phyloP scores from a whole-genome alignment of 92 coral and sea anemone genomes.

The Pocillopora grandis region DNA sequence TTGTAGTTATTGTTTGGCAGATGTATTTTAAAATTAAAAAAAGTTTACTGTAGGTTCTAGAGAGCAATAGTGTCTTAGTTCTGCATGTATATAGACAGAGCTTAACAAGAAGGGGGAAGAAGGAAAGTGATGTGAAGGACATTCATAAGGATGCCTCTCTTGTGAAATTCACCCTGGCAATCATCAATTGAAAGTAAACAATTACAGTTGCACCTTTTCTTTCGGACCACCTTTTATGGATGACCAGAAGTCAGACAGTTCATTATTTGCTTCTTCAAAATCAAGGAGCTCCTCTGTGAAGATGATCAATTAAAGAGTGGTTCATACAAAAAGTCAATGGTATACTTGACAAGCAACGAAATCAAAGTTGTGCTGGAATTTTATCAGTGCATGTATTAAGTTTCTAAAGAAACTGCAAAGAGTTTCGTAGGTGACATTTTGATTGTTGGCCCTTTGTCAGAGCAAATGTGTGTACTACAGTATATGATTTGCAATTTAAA shows the following conservation, averaged over 20 bases:
- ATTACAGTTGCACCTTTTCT: constrained; percentile 17
- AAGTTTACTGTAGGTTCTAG: not conserved
- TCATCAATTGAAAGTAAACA: no score
- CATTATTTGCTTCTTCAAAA: constrained; percentile 30
- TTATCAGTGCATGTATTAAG: no score
- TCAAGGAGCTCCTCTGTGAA: constrained; percentile 37
- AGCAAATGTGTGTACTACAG: no score
- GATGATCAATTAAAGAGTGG: not conserved
- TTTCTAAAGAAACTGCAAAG: no score
- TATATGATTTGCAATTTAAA: no score
- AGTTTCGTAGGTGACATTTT: not conserved
- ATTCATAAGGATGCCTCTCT: no score
- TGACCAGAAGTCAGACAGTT: constrained; percentile 29
- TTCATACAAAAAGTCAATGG: no score
- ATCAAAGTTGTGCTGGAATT: no score
- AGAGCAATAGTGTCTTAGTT: not conserved
- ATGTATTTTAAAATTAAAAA: no score
- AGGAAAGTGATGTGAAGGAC: not conserved
- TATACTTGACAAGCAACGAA: not conserved
- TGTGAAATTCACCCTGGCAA: no score
- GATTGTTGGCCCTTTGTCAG: not conserved
- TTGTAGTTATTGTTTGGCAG: no score
- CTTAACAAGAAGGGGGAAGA: not conserved
- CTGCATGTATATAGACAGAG: not conserved
- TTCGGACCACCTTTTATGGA: constrained; percentile 26